A percentile compares a stretch with the other conserved stretches of the same genome.
Evolutionary conservation across 2,888 invertebrate species (phyloP).

Genomic region (Graphium colonna): DNA sequence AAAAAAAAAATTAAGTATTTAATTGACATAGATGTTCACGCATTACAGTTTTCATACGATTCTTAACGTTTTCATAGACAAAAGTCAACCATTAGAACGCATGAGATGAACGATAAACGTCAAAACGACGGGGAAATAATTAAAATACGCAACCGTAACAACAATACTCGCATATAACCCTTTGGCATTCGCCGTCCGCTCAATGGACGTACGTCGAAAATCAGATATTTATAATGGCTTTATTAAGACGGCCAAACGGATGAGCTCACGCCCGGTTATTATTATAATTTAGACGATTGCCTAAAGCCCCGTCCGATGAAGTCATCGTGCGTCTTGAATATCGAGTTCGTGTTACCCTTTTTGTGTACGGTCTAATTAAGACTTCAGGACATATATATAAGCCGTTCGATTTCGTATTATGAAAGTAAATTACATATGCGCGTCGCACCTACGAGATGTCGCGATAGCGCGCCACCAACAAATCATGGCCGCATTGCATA

Average conservation of each 20-base stretch:
- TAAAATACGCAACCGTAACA: slow-evolving; percentile 18
- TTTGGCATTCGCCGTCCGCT: slow-evolving; percentile 62
- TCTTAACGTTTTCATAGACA: too few species aligned
- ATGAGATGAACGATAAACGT: background rate
- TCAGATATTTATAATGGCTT: slow-evolving; percentile 78
- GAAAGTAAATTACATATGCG: slow-evolving; percentile 5
- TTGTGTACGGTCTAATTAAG: slow-evolving; percentile 27
- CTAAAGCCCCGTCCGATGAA: slow-evolving; percentile 73
- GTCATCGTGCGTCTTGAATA: slow-evolving; percentile 58
- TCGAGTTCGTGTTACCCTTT: slow-evolving; percentile 34
- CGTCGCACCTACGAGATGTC: slow-evolving; percentile 28
- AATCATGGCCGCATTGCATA: slow-evolving; percentile 66
- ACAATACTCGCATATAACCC: slow-evolving; percentile 52
- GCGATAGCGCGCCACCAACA: slow-evolving; percentile 52
- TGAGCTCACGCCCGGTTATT: slow-evolving; percentile 76
- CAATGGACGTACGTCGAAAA: slow-evolving; percentile 58
- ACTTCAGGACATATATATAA: slow-evolving; percentile 8
- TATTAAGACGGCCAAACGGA: slow-evolving; percentile 71
- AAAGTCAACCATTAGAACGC: background rate
- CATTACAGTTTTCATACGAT: background rate
- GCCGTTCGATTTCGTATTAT: too few species aligned
- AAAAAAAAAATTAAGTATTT: background rate
- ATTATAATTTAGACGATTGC: slow-evolving; percentile 78
- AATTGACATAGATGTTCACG: background rate
- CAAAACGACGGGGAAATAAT: slow-evolving; percentile 19